Conservation (phyloP, 2,888 invertebrate genomes). For the Rutpela maculata region DNA sequence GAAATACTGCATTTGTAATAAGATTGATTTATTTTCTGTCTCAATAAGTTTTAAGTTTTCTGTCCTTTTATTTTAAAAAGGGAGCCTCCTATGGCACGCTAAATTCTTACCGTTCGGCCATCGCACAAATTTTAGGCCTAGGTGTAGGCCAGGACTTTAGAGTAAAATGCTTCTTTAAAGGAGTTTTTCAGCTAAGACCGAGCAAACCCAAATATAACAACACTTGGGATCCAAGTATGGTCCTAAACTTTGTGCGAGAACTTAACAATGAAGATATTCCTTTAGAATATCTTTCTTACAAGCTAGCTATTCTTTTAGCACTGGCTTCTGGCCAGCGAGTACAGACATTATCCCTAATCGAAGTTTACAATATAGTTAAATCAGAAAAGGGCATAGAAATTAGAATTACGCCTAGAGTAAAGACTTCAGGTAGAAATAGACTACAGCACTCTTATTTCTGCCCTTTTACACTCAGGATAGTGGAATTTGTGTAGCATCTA, state of each 20-base stretch:
- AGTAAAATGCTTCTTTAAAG: constrained; percentile 44
- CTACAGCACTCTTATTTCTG: neutral
- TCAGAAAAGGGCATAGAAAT: neutral
- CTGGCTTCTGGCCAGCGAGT: constrained; percentile 1
- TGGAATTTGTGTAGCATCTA: constrained; percentile 5
- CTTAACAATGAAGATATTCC: neutral
- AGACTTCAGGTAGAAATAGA: constrained; percentile 1
- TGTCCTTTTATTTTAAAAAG: constrained; percentile 30
- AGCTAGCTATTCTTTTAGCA: neutral
- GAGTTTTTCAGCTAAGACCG: constrained; percentile 40
- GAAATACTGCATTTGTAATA: no score
- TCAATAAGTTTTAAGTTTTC: constrained; percentile 38
- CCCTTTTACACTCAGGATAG: neutral
- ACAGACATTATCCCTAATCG: neutral
- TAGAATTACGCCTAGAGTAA: neutral
- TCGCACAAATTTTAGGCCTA: constrained; percentile 36
- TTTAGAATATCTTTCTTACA: neutral
- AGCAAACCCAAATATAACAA: constrained; percentile 17
- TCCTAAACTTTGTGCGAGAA: neutral
- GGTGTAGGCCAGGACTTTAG: constrained; percentile 36
- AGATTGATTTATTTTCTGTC: no score
- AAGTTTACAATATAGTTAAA: neutral
- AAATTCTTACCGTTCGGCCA: constrained; percentile 42
- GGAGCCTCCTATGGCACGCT: constrained; percentile 39
- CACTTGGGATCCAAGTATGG: constrained; percentile 13